A percentile compares a stretch with the other conserved stretches of the same genome.
These are phyloP conservation scores for Antheraea mylitta DNA, from an alignment of 1,140 invertebrate species.

Conservation along the genomic window DNA sequence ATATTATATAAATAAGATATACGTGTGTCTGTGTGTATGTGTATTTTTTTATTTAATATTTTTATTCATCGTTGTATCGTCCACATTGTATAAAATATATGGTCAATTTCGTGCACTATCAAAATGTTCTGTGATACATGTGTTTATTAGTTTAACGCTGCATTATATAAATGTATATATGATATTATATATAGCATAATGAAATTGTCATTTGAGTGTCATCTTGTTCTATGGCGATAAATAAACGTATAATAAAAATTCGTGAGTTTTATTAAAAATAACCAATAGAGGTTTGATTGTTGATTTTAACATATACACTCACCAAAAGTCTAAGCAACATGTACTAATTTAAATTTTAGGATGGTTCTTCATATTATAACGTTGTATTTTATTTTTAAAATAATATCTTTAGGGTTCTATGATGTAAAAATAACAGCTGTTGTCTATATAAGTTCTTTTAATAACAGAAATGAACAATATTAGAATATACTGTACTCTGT, in stretches of 20 bases:
- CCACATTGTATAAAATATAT: constrained; percentile 53
- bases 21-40: neutral
- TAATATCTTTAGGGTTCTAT: no score
- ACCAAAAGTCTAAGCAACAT: no score
- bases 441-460: no score
- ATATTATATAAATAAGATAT: neutral
- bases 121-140: constrained; percentile 75
- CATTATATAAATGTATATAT: constrained; percentile 28
- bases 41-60: constrained; percentile 16
- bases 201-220: constrained; percentile 65
- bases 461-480: no score
- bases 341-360: no score
- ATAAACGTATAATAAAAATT: constrained; percentile 61
- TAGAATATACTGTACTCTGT: no score
- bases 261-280: constrained; percentile 17
- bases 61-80: constrained; percentile 38
- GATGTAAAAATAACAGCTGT: no score
- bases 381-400: no score
- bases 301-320: neutral
- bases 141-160: constrained; percentile 55
- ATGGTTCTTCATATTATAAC: no score
- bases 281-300: neutral
- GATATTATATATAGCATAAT: constrained; percentile 44
- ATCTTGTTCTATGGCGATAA: constrained; percentile 58
- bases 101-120: constrained; percentile 75